These are phyloP conservation scores for Lamellibrachia columna DNA, from an alignment of 2,888 invertebrate species.

Conservation along the genomic window DNA sequence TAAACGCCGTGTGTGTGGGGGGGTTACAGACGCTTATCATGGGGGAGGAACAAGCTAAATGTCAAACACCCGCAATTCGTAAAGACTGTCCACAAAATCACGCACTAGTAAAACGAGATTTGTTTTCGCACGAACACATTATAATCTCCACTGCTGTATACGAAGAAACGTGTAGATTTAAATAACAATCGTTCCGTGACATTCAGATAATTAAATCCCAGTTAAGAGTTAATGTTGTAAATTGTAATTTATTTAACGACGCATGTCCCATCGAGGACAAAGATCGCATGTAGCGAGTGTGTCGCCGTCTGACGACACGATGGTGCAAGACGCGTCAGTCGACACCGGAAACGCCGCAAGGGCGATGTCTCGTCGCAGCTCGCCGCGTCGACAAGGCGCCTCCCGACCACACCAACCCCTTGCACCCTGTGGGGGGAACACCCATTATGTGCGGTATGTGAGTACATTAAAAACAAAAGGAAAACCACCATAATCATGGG, in stretches of 20 bases:
- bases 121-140: not conserved
- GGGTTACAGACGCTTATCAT: not conserved
- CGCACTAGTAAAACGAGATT: not conserved
- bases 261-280: not conserved
- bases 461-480: not conserved
- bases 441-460: not conserved
- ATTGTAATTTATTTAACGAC: not conserved
- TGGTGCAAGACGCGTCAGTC: not conserved
- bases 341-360: slow-evolving; percentile 6
- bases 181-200: not conserved
- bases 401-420: not conserved
- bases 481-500: not conserved
- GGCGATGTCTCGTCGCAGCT: not conserved
- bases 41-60: not conserved
- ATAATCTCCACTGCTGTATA: not conserved
- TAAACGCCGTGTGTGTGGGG: not conserved
- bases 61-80: not conserved
- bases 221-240: not conserved
- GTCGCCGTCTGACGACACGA: not conserved
- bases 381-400: not conserved
- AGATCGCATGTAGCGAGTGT: not conserved
- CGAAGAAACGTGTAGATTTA: not conserved
- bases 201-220: not conserved
- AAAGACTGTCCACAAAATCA: not conserved
- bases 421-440: not conserved